These are phyloP conservation scores for Halcyon leucocephala DNA, from an alignment of 2,797 vertebrate species.

Conservation along the genomic window DNA sequence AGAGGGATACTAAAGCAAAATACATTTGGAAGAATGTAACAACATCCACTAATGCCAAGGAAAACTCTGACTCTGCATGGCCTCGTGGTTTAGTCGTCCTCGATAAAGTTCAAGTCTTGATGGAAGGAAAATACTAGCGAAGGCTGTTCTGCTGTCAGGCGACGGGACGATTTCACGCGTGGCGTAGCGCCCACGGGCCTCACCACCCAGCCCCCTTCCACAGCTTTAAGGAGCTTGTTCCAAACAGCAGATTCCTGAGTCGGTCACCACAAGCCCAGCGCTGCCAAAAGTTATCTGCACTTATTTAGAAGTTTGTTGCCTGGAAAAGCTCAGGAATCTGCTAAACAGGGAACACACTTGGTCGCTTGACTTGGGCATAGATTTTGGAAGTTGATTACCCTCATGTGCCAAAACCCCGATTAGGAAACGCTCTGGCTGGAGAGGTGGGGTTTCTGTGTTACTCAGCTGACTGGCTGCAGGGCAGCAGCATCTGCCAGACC, in stretches of 20 bases:
- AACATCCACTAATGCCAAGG: not conserved
- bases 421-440: not conserved
- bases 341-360: not conserved
- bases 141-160: not conserved
- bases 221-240: not conserved
- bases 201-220: not conserved
- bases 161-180: accelerated
- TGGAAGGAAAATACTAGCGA: not conserved
- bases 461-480: not conserved
- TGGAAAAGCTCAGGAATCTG: not conserved
- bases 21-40: not conserved
- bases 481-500: not conserved
- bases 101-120: not conserved
- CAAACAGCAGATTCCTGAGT: not conserved
- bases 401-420: accelerated
- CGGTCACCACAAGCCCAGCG: not conserved
- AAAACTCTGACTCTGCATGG: not conserved
- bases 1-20: not conserved
- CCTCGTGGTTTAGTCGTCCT: not conserved
- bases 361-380: not conserved
- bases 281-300: not conserved
- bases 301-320: not conserved
- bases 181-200: accelerated
- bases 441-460: accelerated
- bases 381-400: not conserved